Base-by-base conservation (phyloP, 2,888 invertebrate genomes). In the Notodonta ziczac region DNA sequence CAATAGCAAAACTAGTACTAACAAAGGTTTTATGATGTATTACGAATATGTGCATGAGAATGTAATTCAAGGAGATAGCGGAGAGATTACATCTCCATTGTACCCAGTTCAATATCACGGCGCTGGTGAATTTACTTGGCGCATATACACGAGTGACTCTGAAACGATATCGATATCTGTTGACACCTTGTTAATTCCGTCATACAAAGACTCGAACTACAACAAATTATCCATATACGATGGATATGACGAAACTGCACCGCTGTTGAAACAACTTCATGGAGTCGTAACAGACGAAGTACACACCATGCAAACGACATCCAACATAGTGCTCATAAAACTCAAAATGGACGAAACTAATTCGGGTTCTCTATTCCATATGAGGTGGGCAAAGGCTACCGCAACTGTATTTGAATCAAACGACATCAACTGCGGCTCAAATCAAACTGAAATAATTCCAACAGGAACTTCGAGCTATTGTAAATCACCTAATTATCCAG, bases 401-500 rank as follows among this genome's bases (percentile, higher is more conserved):
- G 68, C 57, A 58, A 58, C 67, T 57, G 61, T 57, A 48, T 58
- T 62, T 40, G 65, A 65, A 24, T 50, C 32, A 2, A 66, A 74
- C 57, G 50, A 61, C 61, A 73, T 81, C 13, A 93, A 89, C 63
- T 93, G 93, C 74, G 93, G 93, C 24, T 76, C 68, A 6, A 92
- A 91, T 73, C 57, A 73, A 32, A 91, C 86, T n/a, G 59, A 80
- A 65, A 44, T 76, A 1, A 59, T 94, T 59, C 52, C 62, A 57
- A 73, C 84, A 14, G 84, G 82, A 6, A 57, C 60, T 10, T 60
- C 50, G 1, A 60, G 68, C 5, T 79, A 77, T 4, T 84, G 98
- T 12, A 87, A 82, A 0, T 97, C 98, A 5, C 98, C 98, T 0
- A 96, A 97, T 57, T 98, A 95, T 88, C 97, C 97, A 0, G 13